A percentile compares a stretch with the other conserved stretches of the same genome.
Evolutionary conservation across 1,140 invertebrate species (phyloP).

Genomic region (Trichonephila clavata): DNA sequence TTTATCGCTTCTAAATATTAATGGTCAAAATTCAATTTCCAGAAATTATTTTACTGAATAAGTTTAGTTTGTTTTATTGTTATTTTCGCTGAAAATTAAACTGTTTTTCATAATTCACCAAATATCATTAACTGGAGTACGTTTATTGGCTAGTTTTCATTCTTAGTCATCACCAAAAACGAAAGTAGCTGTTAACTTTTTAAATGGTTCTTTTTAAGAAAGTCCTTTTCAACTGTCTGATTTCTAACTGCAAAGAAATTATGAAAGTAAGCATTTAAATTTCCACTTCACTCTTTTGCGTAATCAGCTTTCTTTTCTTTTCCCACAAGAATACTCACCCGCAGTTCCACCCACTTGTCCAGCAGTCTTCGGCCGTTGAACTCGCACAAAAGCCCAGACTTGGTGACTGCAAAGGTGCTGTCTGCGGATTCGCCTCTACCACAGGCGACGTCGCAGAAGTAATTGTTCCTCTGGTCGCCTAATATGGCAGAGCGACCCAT

Average conservation of each 20-base stretch:
- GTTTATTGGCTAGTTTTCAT: no score
- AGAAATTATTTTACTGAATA: no score
- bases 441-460: constrained; percentile 97
- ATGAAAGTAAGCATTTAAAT: not conserved
- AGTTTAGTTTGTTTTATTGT: no score
- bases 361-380: constrained; percentile 95
- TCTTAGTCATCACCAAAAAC: no score
- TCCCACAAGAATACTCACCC: constrained; percentile 84
- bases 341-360: constrained; percentile 97
- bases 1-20: no score
- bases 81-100: no score
- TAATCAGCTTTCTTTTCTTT: not conserved
- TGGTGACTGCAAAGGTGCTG: constrained; percentile 95
- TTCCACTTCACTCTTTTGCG: not conserved
- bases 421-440: constrained; percentile 89
- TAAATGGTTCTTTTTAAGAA: no score
- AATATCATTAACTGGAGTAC: no score
- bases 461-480: constrained; percentile 96
- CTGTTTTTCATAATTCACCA: no score
- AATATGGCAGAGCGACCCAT: constrained; percentile 96
- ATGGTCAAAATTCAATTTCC: no score
- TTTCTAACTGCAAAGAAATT: not conserved
- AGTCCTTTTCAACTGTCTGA: not conserved
- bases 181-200: no score
- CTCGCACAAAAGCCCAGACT: constrained; percentile 91